These are phyloP conservation scores for Triplophysa siluroides DNA, from an alignment of 2,113 vertebrate species.

Conservation along the genomic window DNA sequence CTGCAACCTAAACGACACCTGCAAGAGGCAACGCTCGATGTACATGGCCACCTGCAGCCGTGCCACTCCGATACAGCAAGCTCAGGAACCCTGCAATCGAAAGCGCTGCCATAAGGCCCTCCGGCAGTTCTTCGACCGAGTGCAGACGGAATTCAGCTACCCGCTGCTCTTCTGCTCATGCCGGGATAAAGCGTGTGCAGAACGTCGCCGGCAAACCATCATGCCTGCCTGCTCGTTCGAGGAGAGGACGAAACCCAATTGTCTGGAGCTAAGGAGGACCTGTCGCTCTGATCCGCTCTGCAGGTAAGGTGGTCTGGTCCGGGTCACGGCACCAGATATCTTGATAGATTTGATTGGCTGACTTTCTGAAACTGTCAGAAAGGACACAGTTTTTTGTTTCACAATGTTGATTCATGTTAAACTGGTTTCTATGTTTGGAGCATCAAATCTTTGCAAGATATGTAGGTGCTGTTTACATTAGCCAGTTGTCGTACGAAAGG, in stretches of 20 bases:
- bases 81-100: conserved; percentile 83
- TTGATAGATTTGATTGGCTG: not conserved
- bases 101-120: conserved; percentile 92
- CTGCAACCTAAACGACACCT: conserved; percentile 93
- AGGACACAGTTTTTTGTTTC: no score
- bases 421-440: no score
- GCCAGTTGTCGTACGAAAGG: no score
- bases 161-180: conserved; percentile 96
- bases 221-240: conserved; percentile 91
- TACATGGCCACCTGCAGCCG: conserved; percentile 91
- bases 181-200: conserved; percentile 86
- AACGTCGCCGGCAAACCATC: conserved; percentile 91
- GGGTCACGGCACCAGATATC: not conserved
- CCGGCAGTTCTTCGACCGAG: conserved; percentile 92
- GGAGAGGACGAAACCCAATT: conserved; percentile 84
- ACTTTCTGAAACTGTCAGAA: no score
- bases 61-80: conserved; percentile 64
- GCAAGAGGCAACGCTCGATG: conserved; percentile 85
- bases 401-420: no score
- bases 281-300: conserved; percentile 87
- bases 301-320: conserved; percentile 68
- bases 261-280: conserved; percentile 80
- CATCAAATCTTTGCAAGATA: no score
- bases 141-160: conserved; percentile 87
- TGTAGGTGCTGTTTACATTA: no score